Evolutionary conservation across 2,113 vertebrate species (phyloP).

Genomic region (Chloropsis hardwickii): DNA sequence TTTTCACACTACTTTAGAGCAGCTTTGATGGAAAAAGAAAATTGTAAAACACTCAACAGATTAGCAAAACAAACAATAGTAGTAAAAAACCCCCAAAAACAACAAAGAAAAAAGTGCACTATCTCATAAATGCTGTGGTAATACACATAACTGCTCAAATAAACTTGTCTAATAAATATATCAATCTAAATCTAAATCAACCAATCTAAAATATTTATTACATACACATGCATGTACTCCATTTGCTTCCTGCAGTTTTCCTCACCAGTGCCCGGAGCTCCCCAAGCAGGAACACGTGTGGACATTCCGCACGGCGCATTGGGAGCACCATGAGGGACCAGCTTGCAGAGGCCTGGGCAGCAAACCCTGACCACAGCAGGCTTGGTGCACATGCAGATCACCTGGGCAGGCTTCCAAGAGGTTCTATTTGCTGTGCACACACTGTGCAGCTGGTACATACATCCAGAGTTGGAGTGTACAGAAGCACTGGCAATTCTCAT

Average conservation of each 20-base stretch:
- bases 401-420: neutral
- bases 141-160: neutral
- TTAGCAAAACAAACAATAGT: constrained; percentile 61
- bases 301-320: neutral
- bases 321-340: neutral
- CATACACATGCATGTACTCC: neutral
- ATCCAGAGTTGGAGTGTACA: neutral
- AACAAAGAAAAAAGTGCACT: neutral
- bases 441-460: neutral
- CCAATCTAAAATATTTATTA: neutral
- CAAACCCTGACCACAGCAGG: neutral
- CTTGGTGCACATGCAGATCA: neutral
- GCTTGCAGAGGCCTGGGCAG: neutral
- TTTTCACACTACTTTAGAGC: constrained; percentile 51
- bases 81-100: neutral
- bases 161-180: neutral
- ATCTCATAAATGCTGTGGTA: neutral
- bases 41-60: constrained; percentile 59
- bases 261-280: neutral
- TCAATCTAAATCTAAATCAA: neutral
- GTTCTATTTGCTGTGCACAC: neutral
- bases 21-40: constrained; percentile 61
- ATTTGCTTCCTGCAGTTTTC: neutral
- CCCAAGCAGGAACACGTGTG: neutral
- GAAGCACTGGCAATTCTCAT: neutral